Percentiles rank a stretch among this genome's conserved stretches.
These are phyloP conservation scores for Moxostoma hubbsi DNA, from an alignment of 2,797 vertebrate genomes.

Conservation along the genomic window DNA sequence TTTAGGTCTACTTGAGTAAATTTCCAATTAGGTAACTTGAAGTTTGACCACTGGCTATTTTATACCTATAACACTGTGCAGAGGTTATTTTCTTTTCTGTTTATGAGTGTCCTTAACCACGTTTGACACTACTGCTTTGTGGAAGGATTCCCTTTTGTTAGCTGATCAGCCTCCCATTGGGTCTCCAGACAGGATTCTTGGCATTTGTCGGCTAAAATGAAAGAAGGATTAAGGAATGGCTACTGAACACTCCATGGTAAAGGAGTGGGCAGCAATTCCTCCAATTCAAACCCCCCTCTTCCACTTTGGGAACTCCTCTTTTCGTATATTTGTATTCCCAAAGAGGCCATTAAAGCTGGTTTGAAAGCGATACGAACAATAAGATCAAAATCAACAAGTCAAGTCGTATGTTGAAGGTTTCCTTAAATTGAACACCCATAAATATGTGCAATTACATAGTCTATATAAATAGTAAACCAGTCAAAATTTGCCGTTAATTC, in stretches of 20 bases:
- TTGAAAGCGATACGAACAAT: slow-evolving; percentile 73
- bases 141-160: slow-evolving; percentile 91
- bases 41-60: too few species aligned
- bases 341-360: slow-evolving; percentile 83
- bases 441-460: background rate
- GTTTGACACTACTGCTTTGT: slow-evolving; percentile 81
- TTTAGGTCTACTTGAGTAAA: too few species aligned
- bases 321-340: slow-evolving; percentile 95
- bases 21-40: too few species aligned
- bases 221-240: slow-evolving; percentile 92
- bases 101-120: slow-evolving; percentile 75
- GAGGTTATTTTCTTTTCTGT: slow-evolving; percentile 51
- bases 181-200: slow-evolving; percentile 90
- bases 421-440: background rate
- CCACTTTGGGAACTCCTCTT: slow-evolving; percentile 86
- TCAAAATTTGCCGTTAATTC: too few species aligned
- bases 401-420: slow-evolving; percentile 24
- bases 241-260: slow-evolving; percentile 89
- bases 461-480: too few species aligned
- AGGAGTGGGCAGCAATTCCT: slow-evolving; percentile 86
- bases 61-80: background rate
- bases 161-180: slow-evolving; percentile 93
- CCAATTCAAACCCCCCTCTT: slow-evolving; percentile 67
- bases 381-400: slow-evolving; percentile 68
- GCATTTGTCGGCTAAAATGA: slow-evolving; percentile 93